Base-by-base conservation (phyloP, 2,888 invertebrate species). In the Spodoptera exigua region DNA sequence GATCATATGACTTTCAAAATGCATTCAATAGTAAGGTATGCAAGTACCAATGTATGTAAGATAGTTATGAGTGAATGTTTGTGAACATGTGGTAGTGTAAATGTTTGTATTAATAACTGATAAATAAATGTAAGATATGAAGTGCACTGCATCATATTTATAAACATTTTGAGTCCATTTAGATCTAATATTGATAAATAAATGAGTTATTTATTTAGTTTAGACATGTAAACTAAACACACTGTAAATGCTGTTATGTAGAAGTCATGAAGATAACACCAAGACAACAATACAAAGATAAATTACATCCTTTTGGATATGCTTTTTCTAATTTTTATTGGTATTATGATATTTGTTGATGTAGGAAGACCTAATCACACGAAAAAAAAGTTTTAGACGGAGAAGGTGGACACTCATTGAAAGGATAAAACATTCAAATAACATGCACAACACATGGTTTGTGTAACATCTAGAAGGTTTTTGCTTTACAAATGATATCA, bases 1-100 rank as follows among this genome's bases (percentile, higher is more conserved):
- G 73, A 77, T 71, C 77, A 74, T 67, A 78, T 80, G 78, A 76
- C 32, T 59, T 71, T 74, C 56, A 69, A 74, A 56, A 79, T 75
- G 73, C 66, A 70, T 70, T 52, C 48, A 45, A 45, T 44, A 44
- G 13, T 46, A 64, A 64, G 55, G 49, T 61, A 45, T 68, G 13
- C 52, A 18, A 48, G 46, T 55, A 51, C 46, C 18, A 35, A 17
- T 39, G 35, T 27, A 18, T 43, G 35, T 49, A 63, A 37, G 37
- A 35, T 51, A 52, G 44, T 43, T 16, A 62, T 40, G 41, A 34
- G 51, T 36, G 52, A 40, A 43, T 55, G 39, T 63, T 14, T 56
- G 40, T 54, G 43, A 63, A 35, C n/a, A 52, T 59, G 54, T 43
- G 43, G 41, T 47, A 39, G 46, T 49, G 46, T 53, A 40, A 17